Conservation (phyloP, 1,140 invertebrate genomes). For the Drosophila kurseongensis region DNA sequence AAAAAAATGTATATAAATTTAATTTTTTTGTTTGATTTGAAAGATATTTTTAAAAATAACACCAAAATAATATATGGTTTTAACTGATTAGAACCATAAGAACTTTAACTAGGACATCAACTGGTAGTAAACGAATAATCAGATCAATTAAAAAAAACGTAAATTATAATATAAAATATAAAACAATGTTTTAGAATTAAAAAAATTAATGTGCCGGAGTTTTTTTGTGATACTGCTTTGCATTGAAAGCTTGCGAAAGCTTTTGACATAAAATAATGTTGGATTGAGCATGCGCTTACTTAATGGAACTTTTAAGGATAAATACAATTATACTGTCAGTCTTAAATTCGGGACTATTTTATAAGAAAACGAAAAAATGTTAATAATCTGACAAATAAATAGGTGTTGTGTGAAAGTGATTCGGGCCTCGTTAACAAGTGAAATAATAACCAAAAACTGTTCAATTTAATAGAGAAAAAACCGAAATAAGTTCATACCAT, state of each 20-base stretch:
- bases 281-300: conserved; percentile 53
- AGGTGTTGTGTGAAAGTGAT: conserved; percentile 1
- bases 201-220: not conserved
- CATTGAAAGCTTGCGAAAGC: conserved; percentile 41
- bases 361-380: conserved; percentile 51
- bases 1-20: not conserved
- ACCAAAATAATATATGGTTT: too few species aligned
- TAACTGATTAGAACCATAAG: too few species aligned
- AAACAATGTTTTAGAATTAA: not conserved
- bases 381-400: conserved; percentile 27
- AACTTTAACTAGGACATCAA: too few species aligned
- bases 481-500: conserved; percentile 22
- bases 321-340: conserved; percentile 75
- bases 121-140: too few species aligned
- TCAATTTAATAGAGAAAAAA: conserved; percentile 9
- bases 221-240: not conserved
- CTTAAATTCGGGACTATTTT: conserved; percentile 65
- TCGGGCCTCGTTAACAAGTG: conserved; percentile 1
- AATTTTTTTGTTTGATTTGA: too few species aligned
- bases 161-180: not conserved
- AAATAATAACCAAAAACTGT: not conserved
- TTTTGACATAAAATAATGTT: conserved; percentile 28
- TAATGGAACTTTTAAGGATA: conserved; percentile 68
- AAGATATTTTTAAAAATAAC: too few species aligned
- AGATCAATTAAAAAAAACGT: not conserved